Base-by-base conservation (phyloP, 2,888 invertebrate species). In the Meghimatium bilineatum region DNA sequence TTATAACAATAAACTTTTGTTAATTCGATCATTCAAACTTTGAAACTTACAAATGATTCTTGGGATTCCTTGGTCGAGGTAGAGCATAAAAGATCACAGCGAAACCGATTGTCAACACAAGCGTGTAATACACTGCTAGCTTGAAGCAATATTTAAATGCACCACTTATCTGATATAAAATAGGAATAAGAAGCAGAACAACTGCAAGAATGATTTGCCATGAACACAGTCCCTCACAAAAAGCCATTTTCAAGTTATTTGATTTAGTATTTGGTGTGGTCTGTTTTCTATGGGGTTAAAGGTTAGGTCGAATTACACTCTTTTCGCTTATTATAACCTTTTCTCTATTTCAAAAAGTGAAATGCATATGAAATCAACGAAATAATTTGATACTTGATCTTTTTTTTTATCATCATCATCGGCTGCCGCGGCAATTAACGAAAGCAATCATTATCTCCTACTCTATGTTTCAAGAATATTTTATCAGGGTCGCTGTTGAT, bases 121-220 rank as follows among this genome's bases (percentile, higher is more conserved):
- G 0, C 0, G n/a, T 32, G 49, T 89, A 90, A 83, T 90, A 91
- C 14, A 90, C 83, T 1, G 87, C 52, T 74, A 91, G 89, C 86
- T 91, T 91, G 32, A 89, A 90, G 87, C 90, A 88, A 83, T 90
- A 91, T 84, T 89, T 88, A 80, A 91, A 90, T 0, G 90, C 88
- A 44, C 88, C 87, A 80, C 86, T 89, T n/a, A 89, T 80, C 66
- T 89, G 89, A 83, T 91, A 91, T 12, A 91, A 85, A 67, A 90
- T 86, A 12, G 91, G 90, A 66, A 91, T 82, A 75, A 90, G 82
- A 44, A 91, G 74, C 23, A 81, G 71, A 17, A 44, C 0, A 14
- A 38, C 20, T 56, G 72, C 34, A 63, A 81, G 63, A 56, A 38
- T 8, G 8, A 63, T n/a, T 60, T 81, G 81, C 60, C 81, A 72